Conservation (phyloP, 2,888 invertebrate species). For the Drosophila leonis region DNA sequence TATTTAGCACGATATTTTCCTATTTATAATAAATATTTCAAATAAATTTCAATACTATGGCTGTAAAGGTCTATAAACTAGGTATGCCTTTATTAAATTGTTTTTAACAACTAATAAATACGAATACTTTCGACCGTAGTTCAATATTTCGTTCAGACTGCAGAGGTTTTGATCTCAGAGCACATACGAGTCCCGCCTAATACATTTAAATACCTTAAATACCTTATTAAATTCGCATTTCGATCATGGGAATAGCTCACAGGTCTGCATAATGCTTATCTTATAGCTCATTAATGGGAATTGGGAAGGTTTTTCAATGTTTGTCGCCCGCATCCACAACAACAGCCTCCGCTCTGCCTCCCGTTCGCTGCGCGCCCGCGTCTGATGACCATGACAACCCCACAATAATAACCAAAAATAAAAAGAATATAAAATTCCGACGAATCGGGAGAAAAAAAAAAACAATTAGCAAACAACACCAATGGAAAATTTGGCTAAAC, state of each 20-base stretch:
- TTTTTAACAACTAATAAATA: not conserved
- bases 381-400: slow-evolving; percentile 40
- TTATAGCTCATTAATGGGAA: slow-evolving; percentile 15
- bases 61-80: too few species aligned
- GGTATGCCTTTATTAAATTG: not conserved
- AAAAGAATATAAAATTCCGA: slow-evolving; percentile 22
- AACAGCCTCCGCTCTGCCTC: not conserved
- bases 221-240: not conserved
- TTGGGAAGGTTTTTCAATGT: slow-evolving; percentile 15
- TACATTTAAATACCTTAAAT: not conserved
- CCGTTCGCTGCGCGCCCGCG: slow-evolving; percentile 35
- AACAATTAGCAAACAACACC: slow-evolving; percentile 62
- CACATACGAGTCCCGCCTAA: not conserved
- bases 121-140: not conserved
- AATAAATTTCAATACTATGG: too few species aligned
- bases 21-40: too few species aligned
- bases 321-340: slow-evolving; percentile 41
- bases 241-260: not conserved
- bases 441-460: slow-evolving; percentile 19
- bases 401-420: slow-evolving; percentile 17
- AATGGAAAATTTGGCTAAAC: slow-evolving; percentile 56
- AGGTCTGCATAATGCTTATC: slow-evolving; percentile 6
- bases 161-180: not conserved
- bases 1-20: too few species aligned
- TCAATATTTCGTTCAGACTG: not conserved